A percentile compares a stretch with the other conserved stretches of the same genome.
These are phyloP conservation scores for Oreortyx pictus DNA, from an alignment of 2,797 vertebrate species.

Conservation along the genomic window DNA sequence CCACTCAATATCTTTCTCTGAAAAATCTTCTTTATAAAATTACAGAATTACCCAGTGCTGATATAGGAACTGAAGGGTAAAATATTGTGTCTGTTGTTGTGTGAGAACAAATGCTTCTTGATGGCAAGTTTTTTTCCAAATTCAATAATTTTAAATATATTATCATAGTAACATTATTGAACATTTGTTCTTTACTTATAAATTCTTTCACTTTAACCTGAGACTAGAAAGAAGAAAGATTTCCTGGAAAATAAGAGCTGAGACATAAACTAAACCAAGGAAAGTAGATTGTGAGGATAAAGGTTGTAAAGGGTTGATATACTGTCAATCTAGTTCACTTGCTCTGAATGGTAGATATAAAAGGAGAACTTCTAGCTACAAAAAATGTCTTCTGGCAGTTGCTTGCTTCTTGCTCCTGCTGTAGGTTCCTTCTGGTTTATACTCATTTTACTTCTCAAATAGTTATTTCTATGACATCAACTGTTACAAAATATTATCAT, in stretches of 20 bases:
- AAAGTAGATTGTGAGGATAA: background rate
- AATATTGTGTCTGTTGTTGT: background rate
- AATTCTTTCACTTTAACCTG: background rate
- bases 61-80: background rate
- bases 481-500: background rate
- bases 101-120: background rate
- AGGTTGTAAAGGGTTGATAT: background rate
- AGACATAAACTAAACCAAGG: background rate
- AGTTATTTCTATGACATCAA: constrained; percentile 20
- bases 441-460: background rate
- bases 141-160: background rate
- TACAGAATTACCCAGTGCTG: background rate
- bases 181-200: background rate
- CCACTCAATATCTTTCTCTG: background rate
- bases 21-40: background rate
- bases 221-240: background rate
- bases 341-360: background rate
- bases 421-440: background rate
- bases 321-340: background rate
- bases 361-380: background rate
- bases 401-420: background rate
- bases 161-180: background rate
- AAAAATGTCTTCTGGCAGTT: background rate
- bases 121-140: background rate
- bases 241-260: background rate